Evolutionary conservation across 2,888 invertebrate species (phyloP).

Genomic region (Griposia aprilina): DNA sequence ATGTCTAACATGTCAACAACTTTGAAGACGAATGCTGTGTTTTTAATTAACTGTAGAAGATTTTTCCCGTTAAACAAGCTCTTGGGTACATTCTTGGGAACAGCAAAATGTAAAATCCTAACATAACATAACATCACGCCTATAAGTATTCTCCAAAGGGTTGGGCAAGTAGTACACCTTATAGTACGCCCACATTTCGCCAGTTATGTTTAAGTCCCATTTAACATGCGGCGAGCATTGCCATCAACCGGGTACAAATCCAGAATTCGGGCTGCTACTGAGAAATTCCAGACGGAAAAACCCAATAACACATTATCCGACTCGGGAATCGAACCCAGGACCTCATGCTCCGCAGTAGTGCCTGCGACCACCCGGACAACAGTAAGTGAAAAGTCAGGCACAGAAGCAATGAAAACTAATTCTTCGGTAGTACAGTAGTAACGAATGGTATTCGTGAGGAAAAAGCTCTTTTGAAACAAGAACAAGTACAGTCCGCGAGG

Average conservation of each 20-base stretch:
- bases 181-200: neutral
- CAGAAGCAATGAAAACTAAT: neutral
- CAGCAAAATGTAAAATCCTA: neutral
- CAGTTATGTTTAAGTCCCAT: neutral
- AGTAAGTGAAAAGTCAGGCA: neutral
- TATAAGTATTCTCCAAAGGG: too few relatives aligned
- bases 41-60: neutral
- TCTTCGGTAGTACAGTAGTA: neutral
- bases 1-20: conserved; percentile 22
- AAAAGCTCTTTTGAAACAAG: neutral
- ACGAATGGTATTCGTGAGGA: neutral
- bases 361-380: neutral
- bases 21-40: conserved; percentile 10
- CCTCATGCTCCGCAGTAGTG: too few relatives aligned
- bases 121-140: too few relatives aligned
- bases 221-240: neutral
- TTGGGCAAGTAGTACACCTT: too few relatives aligned
- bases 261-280: neutral
- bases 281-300: neutral
- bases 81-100: neutral
- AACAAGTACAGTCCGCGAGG: too few relatives aligned
- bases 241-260: neutral
- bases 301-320: neutral
- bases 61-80: neutral
- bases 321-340: neutral